Evolutionary conservation across 2,888 invertebrate species (phyloP).

Genomic region (Chirona hameri): DNA sequence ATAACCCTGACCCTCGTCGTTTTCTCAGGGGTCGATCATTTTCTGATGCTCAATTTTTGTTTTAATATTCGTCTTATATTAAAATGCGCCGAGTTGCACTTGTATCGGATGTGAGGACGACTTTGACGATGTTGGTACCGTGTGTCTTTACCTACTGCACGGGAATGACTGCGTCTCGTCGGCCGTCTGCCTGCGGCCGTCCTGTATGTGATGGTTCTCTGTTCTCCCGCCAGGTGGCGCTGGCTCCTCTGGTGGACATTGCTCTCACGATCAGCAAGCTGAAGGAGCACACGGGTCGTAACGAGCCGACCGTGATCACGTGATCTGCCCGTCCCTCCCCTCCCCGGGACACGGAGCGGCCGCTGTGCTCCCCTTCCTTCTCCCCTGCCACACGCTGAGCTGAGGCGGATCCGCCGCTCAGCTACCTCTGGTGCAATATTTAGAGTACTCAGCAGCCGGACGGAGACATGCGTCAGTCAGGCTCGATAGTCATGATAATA

Average conservation of each 20-base stretch:
- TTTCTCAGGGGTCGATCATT: too few species aligned
- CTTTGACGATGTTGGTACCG: too few species aligned
- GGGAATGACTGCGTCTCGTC: background rate
- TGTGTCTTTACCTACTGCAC: too few species aligned
- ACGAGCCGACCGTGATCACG: slow-evolving; percentile 94
- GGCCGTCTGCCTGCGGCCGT: too few species aligned
- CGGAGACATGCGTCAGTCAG: too few species aligned
- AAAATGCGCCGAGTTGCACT: too few species aligned
- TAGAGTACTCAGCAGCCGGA: background rate
- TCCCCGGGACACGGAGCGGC: background rate
- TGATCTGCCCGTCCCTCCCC: slow-evolving; percentile 44
- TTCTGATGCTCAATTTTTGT: too few species aligned
- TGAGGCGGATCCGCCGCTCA: background rate
- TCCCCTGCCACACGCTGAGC: background rate
- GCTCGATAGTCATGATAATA: too few species aligned
- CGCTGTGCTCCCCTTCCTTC: background rate
- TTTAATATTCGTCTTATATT: too few species aligned
- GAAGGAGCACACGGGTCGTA: slow-evolving; percentile 77
- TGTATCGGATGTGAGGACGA: too few species aligned
- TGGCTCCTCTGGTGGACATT: slow-evolving; percentile 83
- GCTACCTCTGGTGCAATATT: background rate
- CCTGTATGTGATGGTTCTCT: background rate
- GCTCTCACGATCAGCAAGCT: slow-evolving; percentile 81
- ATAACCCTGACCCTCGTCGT: too few species aligned
- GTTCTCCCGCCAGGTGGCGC: slow-evolving; percentile 54